Conservation (phyloP, 2,113 vertebrate genomes). For the Antechinus stuartii region DNA sequence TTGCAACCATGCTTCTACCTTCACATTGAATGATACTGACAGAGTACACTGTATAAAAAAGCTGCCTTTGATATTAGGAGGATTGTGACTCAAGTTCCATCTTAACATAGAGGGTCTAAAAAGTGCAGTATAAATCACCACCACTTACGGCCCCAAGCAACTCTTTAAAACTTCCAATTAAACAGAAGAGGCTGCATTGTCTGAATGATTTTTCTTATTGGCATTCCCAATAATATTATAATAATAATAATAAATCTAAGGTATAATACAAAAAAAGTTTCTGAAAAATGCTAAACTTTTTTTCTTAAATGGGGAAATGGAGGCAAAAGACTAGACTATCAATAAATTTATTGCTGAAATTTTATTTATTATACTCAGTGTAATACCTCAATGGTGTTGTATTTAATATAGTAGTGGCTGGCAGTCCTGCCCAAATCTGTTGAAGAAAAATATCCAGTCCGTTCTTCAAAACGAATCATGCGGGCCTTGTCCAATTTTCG, state of each 20-base stretch:
- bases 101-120: neutral
- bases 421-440: conserved; percentile 97
- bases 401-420: conserved; percentile 98
- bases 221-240: neutral
- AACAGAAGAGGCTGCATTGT: neutral
- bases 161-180: neutral
- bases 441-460: conserved; percentile 96
- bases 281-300: conserved; percentile 30
- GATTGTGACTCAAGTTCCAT: neutral
- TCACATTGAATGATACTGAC: neutral
- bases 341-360: conserved; percentile 1
- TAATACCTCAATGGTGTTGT: conserved; percentile 97
- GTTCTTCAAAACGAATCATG: conserved; percentile 98
- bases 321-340: fast-evolving
- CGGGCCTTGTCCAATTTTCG: conserved; percentile 95
- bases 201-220: neutral
- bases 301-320: conserved; percentile 22
- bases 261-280: neutral
- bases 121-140: neutral
- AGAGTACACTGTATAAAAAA: neutral
- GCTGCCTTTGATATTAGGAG: neutral
- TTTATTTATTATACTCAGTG: conserved; percentile 31
- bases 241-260: neutral
- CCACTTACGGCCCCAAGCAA: neutral
- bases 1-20: neutral